Percentiles rank a stretch among this genome's conserved stretches.
phyloP scores from a whole-genome alignment of 2,888 invertebrate genomes.

The Altica lythri region DNA sequence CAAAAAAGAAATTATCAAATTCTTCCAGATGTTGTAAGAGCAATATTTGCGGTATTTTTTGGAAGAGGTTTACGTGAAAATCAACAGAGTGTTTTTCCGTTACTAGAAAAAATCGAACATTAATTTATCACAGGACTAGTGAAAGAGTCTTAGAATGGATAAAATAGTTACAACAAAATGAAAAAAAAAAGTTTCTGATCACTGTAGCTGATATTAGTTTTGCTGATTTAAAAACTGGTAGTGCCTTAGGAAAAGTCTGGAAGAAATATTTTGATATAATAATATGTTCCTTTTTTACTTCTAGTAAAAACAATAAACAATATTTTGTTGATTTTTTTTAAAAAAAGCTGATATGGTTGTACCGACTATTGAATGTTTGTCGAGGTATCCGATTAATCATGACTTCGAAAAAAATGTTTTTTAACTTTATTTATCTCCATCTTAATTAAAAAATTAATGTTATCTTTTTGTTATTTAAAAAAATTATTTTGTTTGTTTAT shows the following conservation, averaged over 20 bases:
- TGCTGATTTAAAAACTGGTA: constrained; percentile 66
- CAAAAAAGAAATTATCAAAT: constrained; percentile 66
- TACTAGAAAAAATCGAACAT: constrained; percentile 62
- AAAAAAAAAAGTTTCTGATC: constrained; percentile 67
- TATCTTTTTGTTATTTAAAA: too few relatives aligned
- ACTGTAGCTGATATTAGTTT: constrained; percentile 76
- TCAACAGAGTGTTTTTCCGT: constrained; percentile 67
- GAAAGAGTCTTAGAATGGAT: constrained; percentile 64
- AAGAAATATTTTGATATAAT: constrained; percentile 55
- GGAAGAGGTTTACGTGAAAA: constrained; percentile 61
- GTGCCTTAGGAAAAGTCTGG: constrained; percentile 55
- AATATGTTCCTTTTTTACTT: constrained; percentile 69
- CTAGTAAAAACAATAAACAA: constrained; percentile 48
- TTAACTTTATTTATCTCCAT: too few relatives aligned
- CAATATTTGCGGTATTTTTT: constrained; percentile 67
- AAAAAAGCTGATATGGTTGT: constrained; percentile 68
- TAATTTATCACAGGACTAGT: constrained; percentile 65
- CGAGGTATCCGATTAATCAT: constrained; percentile 60
- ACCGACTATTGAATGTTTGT: constrained; percentile 65
- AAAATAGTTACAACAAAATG: constrained; percentile 58
- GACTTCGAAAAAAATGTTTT: too few relatives aligned
- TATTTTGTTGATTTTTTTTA: constrained; percentile 70
- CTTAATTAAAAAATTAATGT: too few relatives aligned
- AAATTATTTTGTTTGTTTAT: too few relatives aligned
- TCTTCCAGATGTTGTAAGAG: constrained; percentile 63